These are phyloP conservation scores for Austrolebias charrua DNA, from an alignment of 2,797 vertebrate species.

Conservation along the genomic window DNA sequence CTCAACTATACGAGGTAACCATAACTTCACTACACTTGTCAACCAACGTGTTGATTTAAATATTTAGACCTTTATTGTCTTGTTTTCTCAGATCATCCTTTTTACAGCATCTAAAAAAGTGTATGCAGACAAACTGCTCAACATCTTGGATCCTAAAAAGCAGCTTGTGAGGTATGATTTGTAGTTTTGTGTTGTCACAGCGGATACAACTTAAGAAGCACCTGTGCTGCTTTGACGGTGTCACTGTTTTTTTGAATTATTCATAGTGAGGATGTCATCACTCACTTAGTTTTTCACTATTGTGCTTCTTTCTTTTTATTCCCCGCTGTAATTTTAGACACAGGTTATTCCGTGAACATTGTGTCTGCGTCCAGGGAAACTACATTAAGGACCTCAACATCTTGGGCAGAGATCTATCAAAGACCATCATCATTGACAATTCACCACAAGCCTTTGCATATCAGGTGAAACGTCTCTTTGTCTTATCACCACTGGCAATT, in stretches of 20 bases:
- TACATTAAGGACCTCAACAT: constrained; percentile 99
- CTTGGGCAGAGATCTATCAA: constrained; percentile 96
- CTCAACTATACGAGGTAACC: constrained; percentile 97
- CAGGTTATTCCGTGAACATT: constrained; percentile 97
- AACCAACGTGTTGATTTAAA: neutral
- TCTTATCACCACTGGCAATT: too few species aligned
- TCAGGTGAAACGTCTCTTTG: constrained; percentile 81
- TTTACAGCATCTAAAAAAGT: constrained; percentile 99
- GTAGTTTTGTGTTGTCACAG: neutral
- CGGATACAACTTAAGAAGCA: neutral
- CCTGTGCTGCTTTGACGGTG: constrained; percentile 42
- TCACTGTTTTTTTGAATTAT: constrained; percentile 71
- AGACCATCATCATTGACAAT: constrained; percentile 99
- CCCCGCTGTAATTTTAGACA: constrained; percentile 81
- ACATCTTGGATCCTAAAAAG: constrained; percentile 99
- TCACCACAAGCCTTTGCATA: constrained; percentile 99
- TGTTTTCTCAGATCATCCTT: constrained; percentile 89
- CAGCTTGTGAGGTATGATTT: constrained; percentile 92
- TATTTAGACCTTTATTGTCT: neutral
- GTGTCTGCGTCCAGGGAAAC: constrained; percentile 98
- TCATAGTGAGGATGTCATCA: constrained; percentile 48
- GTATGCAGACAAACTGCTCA: constrained; percentile 98
- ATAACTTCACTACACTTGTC: neutral
- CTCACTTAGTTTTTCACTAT: constrained; percentile 35
- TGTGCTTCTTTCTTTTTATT: neutral